Conservation (phyloP, 2,888 invertebrate species). For the Bruchidius siliquastri region DNA sequence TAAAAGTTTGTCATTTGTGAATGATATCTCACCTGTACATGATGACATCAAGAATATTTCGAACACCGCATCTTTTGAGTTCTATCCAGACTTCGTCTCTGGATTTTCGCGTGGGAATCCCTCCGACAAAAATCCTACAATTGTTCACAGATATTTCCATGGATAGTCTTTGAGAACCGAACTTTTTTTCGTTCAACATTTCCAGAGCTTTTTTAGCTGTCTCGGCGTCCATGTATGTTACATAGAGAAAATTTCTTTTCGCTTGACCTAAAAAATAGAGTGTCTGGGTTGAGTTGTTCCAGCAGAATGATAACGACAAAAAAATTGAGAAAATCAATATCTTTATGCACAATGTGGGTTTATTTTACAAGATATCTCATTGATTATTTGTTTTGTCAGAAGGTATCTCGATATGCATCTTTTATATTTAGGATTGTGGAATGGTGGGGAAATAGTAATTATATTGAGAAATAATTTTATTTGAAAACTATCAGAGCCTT, state of each 20-base stretch:
- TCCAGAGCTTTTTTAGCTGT: conserved; percentile 52
- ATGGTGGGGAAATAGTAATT: no score
- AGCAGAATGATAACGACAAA: no score
- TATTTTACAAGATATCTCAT: no score
- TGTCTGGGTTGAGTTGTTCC: no score
- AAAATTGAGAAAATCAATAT: no score
- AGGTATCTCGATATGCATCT: no score
- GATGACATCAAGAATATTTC: conserved; percentile 51
- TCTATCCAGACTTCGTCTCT: conserved; percentile 60
- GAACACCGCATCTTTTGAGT: conserved; percentile 45
- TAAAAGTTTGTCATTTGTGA: no score
- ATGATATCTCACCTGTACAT: conserved; percentile 49
- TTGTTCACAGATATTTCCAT: conserved; percentile 30
- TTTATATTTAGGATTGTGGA: no score
- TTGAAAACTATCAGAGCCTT: no score
- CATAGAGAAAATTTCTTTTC: conserved; percentile 50
- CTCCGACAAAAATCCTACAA: conserved; percentile 35
- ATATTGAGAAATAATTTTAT: no score
- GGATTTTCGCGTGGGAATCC: conserved; percentile 49
- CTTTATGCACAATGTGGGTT: no score
- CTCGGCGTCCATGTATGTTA: conserved; percentile 53
- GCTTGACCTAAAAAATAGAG: background rate
- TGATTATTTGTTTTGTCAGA: no score
- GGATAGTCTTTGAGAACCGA: conserved; percentile 40
- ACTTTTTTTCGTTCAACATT: conserved; percentile 9